Conservation (phyloP, 2,797 vertebrate species). For the Thalassophryne amazonica region DNA sequence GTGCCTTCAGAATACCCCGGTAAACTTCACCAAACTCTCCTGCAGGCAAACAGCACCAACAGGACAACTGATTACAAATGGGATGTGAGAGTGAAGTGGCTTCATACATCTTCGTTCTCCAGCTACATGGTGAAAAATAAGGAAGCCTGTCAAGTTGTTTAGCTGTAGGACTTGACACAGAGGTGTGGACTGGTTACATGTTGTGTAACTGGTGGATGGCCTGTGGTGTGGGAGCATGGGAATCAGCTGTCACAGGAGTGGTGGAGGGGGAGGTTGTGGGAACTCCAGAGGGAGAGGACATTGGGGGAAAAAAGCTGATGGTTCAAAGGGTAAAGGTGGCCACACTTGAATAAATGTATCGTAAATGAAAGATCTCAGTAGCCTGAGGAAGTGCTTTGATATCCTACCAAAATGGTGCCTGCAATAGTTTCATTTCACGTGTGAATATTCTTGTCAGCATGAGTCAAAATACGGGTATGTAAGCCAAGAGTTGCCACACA, state of each 20-base stretch:
- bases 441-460: slow-evolving; percentile 14
- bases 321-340: slow-evolving; percentile 71
- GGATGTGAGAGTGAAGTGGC: slow-evolving; percentile 2
- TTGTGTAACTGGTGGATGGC: slow-evolving; percentile 48
- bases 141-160: slow-evolving; percentile 49
- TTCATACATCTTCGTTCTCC: slow-evolving; percentile 22
- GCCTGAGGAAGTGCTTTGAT: slow-evolving; percentile 34
- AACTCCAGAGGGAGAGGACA: slow-evolving; percentile 43
- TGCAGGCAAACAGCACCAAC: slow-evolving; percentile 45
- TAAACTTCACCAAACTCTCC: slow-evolving; percentile 97
- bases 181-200: slow-evolving; percentile 52
- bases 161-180: slow-evolving; percentile 40
- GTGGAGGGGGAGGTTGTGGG: slow-evolving; percentile 51
- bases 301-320: slow-evolving; percentile 29
- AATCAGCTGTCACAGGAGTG: slow-evolving; percentile 74
- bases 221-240: slow-evolving; percentile 68
- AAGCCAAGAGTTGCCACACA: slow-evolving; percentile 45
- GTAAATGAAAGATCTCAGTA: slow-evolving; percentile 14
- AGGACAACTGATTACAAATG: neutral
- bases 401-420: slow-evolving; percentile 39
- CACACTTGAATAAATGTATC: slow-evolving; percentile 49
- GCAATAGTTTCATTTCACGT: slow-evolving; percentile 35
- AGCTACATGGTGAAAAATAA: slow-evolving; percentile 25
- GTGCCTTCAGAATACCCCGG: slow-evolving; percentile 84
- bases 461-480: slow-evolving; percentile 41